Evolutionary conservation across 1,140 invertebrate species (phyloP).

Genomic region (Acyrthosiphon pisum): DNA sequence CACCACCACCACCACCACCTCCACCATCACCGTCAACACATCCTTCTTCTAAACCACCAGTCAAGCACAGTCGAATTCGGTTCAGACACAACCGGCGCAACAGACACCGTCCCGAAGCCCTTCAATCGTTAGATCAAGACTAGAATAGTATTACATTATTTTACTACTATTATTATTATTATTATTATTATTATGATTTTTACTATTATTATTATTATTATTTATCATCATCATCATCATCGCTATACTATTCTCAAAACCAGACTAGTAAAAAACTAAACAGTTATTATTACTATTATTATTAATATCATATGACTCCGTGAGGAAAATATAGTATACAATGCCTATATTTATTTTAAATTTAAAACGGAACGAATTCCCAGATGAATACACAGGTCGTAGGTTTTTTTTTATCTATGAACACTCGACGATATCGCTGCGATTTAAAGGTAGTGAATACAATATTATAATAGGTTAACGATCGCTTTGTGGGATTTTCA

Average conservation of each 20-base stretch:
- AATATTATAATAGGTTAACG: background rate
- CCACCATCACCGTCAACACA: constrained; percentile 1
- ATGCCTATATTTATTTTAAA: too few relatives aligned
- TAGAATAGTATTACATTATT: constrained; percentile 39
- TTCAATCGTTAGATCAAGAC: constrained; percentile 30
- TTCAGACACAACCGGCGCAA: constrained; percentile 33
- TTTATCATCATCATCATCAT: background rate
- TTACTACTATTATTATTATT: background rate
- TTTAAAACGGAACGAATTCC: background rate
- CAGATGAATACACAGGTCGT: background rate
- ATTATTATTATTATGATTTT: background rate
- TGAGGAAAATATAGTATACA: too few relatives aligned
- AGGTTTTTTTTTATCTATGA: background rate
- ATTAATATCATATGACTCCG: background rate
- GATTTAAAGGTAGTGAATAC: background rate
- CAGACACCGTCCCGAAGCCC: constrained; percentile 34
- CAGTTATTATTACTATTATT: background rate
- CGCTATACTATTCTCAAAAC: background rate
- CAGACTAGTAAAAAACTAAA: background rate
- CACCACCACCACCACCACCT: background rate
- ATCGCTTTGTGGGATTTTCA: background rate
- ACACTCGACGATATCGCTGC: background rate
- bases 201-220: constrained; percentile 9
- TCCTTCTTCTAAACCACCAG: background rate
- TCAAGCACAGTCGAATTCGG: constrained; percentile 34